Percentiles rank a stretch among this genome's conserved stretches.
These are phyloP conservation scores for Paradoxurus hermaphroditus DNA, from an alignment of 2,113 vertebrate genomes.

Conservation along the genomic window DNA sequence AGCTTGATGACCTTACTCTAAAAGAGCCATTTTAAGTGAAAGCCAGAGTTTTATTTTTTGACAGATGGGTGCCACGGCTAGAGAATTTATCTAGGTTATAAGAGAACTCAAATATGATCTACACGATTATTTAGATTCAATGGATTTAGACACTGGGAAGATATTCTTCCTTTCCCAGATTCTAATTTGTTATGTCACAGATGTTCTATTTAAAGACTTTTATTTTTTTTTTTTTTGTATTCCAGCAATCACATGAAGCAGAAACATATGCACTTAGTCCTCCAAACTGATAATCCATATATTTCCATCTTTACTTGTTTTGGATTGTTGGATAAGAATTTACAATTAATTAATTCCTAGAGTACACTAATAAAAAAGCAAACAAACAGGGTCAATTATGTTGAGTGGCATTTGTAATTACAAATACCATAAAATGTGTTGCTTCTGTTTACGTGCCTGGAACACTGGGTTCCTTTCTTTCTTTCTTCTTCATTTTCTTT, in stretches of 20 bases:
- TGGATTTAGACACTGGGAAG: conserved; percentile 60
- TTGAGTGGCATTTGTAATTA: not conserved
- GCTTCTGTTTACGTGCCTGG: not conserved
- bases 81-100: conserved; percentile 59
- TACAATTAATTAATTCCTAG: not conserved
- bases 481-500: not conserved
- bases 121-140: conserved; percentile 77
- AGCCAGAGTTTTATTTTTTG: conserved; percentile 55
- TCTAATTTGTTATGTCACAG: conserved; percentile 67
- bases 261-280: not conserved
- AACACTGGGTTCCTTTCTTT: not conserved
- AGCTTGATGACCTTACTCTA: conserved; percentile 34
- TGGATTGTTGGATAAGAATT: not conserved
- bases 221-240: not conserved
- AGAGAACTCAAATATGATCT: conserved; percentile 73
- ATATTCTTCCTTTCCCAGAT: conserved; percentile 61
- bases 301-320: not conserved
- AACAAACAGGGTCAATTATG: not conserved
- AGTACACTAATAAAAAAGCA: not conserved
- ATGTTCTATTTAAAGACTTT: not conserved
- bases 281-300: not conserved
- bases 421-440: not conserved
- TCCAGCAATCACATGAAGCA: not conserved
- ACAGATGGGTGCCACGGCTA: conserved; percentile 56
- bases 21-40: conserved; percentile 48